Base-by-base conservation (phyloP, 30 jellyfish, hydroid and myxozoan species). In the Hydra vulgaris region DNA sequence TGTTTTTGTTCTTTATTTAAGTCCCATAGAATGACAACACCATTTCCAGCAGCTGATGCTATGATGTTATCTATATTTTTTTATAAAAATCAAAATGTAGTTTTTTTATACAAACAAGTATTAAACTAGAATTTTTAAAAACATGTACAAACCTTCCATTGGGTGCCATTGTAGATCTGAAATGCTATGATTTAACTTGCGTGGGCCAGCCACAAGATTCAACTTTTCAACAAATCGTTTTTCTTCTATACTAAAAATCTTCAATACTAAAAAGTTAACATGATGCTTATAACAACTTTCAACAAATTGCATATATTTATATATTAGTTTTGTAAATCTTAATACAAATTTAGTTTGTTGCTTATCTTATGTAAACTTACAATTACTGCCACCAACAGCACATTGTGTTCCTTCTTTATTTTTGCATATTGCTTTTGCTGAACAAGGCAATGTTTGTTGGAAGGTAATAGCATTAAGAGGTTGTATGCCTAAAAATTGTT, bases 1-100 rank as follows among this genome's bases (percentile, higher is more conserved):
- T 83, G 27, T 70, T 85, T 78, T 61, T 95, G 78, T 7, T 84
- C 72, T 56, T 80, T 87, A 82, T 79, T 87, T 83, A 92, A 71
- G 83, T 92, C 98, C 98, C 98, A 92, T 20, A 92, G 72, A 26
- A 85, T 75, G 22, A 92, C 95, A 27, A 93, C 96, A 7, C 98
- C 98, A 76, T 92, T 92, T 0, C 98, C 95, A 1, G 98, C 96
- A 25, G 98, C 90, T 7, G 98, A 87, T 20, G 98, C 98, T 17
- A 92, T 74, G 26, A 77, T 75, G 79, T 27, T 73, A 25, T 71
- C 86, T 40, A 40, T 5, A 3, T 40, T 40, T 40, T 40, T 3
- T 23, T 3, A 69, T 23, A 3, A 69, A 23, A 69, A 69, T 56
- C 17, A 17, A 56, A 17, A n/a, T n/a, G n/a, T 17, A 56, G 17